Evolutionary conservation across 64 coral and sea anemone genomes (phyloP).

Genomic region (Trachythela sp.): DNA sequence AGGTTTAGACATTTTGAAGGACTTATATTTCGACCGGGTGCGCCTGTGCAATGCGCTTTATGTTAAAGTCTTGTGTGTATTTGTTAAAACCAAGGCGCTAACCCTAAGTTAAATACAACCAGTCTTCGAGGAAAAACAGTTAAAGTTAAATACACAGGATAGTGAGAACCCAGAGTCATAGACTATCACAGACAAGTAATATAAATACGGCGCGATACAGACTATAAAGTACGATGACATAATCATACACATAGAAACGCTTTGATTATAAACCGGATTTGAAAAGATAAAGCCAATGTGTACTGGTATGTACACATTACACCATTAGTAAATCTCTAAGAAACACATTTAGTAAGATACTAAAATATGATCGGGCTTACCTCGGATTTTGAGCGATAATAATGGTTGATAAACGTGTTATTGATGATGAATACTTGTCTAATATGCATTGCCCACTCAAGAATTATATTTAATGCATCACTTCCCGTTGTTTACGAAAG

Average conservation of each 20-base stretch:
- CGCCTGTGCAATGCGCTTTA: too few relatives aligned
- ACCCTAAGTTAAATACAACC: too few relatives aligned
- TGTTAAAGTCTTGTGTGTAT: too few relatives aligned
- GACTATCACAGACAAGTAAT: background rate
- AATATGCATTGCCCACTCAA: background rate
- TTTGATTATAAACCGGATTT: constrained; percentile 10
- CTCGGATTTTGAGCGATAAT: background rate
- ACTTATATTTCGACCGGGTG: too few relatives aligned
- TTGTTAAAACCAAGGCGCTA: too few relatives aligned
- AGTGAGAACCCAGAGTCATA: background rate
- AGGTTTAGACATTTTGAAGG: too few relatives aligned
- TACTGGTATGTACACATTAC: background rate
- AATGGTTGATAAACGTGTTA: background rate
- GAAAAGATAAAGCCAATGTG: background rate
- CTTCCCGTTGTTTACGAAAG: background rate
- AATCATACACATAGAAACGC: background rate
- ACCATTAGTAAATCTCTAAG: background rate
- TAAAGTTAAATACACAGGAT: too few relatives aligned
- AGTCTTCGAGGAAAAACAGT: too few relatives aligned
- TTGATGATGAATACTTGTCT: background rate
- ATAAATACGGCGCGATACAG: background rate
- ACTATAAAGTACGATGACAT: background rate
- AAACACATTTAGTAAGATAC: background rate
- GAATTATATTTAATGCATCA: background rate
- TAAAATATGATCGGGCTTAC: background rate